Evolutionary conservation across 2,797 vertebrate genomes (phyloP).

Genomic region (Paedocypris micromegethes): DNA sequence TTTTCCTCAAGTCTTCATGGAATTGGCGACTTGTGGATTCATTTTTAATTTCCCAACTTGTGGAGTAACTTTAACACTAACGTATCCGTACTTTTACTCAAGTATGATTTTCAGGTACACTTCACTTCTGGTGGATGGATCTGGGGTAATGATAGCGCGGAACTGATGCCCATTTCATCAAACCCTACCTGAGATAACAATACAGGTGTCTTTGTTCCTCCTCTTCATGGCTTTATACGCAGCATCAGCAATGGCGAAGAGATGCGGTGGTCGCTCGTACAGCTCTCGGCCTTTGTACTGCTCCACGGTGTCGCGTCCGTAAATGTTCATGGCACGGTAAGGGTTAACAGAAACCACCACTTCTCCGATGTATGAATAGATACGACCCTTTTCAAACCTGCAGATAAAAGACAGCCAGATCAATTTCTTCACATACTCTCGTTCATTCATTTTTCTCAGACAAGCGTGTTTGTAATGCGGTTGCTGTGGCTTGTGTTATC

Average conservation of each 20-base stretch:
- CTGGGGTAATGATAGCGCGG: too few species aligned
- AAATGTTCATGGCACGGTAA: slow-evolving; percentile 92
- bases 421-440: not conserved
- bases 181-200: slow-evolving; percentile 90
- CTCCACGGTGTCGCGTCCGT: slow-evolving; percentile 84
- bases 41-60: too few species aligned
- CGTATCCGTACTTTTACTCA: too few species aligned
- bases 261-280: slow-evolving; percentile 94
- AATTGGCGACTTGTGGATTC: too few species aligned
- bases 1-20: too few species aligned
- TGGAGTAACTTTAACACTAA: too few species aligned
- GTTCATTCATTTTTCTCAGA: not conserved
- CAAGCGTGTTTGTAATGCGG: slow-evolving; percentile 25
- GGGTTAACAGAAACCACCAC: slow-evolving; percentile 96
- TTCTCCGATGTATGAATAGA: slow-evolving; percentile 95
- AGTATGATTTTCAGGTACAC: too few species aligned
- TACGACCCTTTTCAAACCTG: slow-evolving; percentile 95
- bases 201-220: slow-evolving; percentile 94
- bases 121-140: too few species aligned
- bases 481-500: slow-evolving; percentile 18
- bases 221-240: slow-evolving; percentile 99
- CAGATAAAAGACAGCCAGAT: not conserved
- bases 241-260: slow-evolving; percentile 93
- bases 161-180: not conserved
- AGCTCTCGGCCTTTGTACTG: slow-evolving; percentile 92